phyloP scores from a whole-genome alignment of 2,113 vertebrate genomes.

The Hemichromis elongatus region DNA sequence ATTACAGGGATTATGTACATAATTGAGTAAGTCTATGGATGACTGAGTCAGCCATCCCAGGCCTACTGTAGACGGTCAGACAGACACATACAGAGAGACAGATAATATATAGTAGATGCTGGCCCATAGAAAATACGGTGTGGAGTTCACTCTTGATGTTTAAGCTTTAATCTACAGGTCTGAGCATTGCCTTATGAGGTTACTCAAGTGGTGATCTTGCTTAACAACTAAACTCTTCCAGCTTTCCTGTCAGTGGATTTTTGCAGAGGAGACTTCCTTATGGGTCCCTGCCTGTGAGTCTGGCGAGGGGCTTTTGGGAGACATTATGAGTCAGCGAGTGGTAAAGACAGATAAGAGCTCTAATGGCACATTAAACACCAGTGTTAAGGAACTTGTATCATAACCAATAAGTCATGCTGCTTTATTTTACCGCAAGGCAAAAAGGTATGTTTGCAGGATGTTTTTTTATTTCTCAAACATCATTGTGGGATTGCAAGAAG shows the following conservation, averaged over 20 bases:
- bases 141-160: neutral
- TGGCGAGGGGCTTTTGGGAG: conserved; percentile 14
- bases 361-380: conserved; percentile 23
- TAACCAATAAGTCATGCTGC: neutral
- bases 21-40: conserved; percentile 73
- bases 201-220: neutral
- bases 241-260: neutral
- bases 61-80: neutral
- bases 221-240: neutral
- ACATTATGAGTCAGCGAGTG: conserved; percentile 33
- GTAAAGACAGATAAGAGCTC: conserved; percentile 36
- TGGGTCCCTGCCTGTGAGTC: conserved; percentile 18
- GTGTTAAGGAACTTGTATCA: neutral
- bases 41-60: conserved; percentile 56
- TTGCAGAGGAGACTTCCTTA: neutral
- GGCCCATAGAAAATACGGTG: neutral
- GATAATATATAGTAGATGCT: neutral
- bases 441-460: neutral
- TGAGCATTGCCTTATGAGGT: neutral
- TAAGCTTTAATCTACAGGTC: conserved; percentile 1
- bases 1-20: conserved; percentile 75
- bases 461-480: neutral
- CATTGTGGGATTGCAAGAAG: neutral
- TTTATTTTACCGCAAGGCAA: neutral
- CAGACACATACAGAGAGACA: neutral